Percentiles rank a stretch among this genome's conserved stretches.
phyloP scores from a whole-genome alignment of 1,140 invertebrate genomes.

The Trichonephila clavipes region DNA sequence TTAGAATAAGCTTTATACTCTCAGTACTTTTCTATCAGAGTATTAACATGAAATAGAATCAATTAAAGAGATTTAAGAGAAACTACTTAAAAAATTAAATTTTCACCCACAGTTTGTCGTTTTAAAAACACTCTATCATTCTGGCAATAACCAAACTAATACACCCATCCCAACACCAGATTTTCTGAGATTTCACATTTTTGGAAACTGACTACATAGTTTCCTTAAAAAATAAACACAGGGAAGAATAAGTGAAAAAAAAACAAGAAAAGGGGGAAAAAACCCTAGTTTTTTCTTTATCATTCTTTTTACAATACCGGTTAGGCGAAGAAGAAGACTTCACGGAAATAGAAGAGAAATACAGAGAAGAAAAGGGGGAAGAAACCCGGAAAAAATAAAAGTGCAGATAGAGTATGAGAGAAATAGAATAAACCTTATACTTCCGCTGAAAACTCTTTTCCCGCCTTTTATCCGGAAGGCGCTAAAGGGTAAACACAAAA shows the following conservation, averaged over 20 bases:
- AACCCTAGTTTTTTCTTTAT: background rate
- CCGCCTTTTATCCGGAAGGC: slow-evolving; percentile 19
- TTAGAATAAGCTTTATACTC: too few species aligned
- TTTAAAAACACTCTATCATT: background rate
- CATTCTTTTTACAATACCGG: background rate
- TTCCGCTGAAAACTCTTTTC: background rate
- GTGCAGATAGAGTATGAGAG: background rate
- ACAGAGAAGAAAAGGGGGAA: background rate
- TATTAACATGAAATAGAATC: too few species aligned
- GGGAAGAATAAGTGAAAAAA: background rate
- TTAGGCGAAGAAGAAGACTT: background rate
- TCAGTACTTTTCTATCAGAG: too few species aligned
- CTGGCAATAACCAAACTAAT: background rate
- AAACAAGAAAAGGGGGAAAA: background rate
- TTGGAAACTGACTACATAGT: background rate
- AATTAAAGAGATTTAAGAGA: background rate
- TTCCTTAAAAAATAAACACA: background rate
- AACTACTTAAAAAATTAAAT: background rate
- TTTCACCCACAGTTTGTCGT: background rate
- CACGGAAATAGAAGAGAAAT: background rate
- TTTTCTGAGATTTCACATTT: background rate
- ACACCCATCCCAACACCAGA: background rate
- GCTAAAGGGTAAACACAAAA: slow-evolving; percentile 46
- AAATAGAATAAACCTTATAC: slow-evolving; percentile 16
- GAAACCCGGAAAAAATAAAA: background rate